These are phyloP conservation scores for Leucopternis melanops DNA, from an alignment of 2,113 vertebrate genomes.

Conservation along the genomic window DNA sequence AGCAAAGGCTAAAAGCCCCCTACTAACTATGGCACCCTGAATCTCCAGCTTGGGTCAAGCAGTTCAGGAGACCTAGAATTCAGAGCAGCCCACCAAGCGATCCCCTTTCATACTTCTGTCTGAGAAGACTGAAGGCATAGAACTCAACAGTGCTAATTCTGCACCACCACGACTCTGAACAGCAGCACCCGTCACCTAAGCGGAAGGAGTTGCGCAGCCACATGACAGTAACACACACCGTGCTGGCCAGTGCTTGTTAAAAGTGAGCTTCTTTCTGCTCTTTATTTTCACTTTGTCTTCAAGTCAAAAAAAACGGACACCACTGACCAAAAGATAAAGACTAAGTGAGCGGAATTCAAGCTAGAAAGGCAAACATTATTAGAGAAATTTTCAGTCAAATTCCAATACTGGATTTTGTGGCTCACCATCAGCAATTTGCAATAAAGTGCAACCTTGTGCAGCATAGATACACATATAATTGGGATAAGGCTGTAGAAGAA, in stretches of 20 bases:
- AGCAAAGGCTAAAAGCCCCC: background rate
- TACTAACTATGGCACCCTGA: background rate
- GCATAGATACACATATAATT: background rate
- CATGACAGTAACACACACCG: rapidly evolving
- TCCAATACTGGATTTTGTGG: background rate
- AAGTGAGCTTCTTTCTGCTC: background rate
- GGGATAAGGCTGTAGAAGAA: background rate
- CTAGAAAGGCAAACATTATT: background rate
- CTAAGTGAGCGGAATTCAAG: background rate
- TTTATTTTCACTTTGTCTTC: background rate
- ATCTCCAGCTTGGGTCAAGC: background rate
- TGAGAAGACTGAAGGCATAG: background rate
- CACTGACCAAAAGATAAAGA: background rate
- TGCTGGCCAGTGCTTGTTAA: background rate
- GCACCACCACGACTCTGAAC: background rate
- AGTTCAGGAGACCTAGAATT: background rate
- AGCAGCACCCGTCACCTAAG: rapidly evolving
- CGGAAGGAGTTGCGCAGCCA: background rate
- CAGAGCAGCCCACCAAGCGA: background rate
- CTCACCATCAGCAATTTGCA: background rate
- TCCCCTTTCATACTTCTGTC: background rate
- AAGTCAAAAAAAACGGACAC: background rate
- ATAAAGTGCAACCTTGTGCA: background rate
- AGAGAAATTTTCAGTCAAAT: background rate
- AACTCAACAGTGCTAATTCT: background rate